phyloP scores from a whole-genome alignment of 2,797 vertebrate genomes.

The Gymnopithys bicolor region DNA sequence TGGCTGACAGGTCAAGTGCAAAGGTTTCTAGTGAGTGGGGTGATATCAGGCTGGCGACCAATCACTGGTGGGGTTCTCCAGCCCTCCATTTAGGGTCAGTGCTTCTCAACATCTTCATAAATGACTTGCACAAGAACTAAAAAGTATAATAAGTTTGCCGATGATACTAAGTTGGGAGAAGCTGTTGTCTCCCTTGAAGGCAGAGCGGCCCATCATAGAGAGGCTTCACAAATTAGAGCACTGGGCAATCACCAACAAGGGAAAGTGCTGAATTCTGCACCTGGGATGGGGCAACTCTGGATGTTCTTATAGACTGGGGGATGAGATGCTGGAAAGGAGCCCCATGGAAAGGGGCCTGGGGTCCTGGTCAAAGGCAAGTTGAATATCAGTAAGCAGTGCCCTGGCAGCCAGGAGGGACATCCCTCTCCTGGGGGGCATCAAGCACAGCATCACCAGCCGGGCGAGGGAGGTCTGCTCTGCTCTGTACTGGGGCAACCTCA shows the following conservation, averaged over 20 bases:
- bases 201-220: background rate
- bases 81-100: accelerated
- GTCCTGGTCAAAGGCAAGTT: background rate
- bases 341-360: background rate
- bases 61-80: background rate
- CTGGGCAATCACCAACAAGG: background rate
- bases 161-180: background rate
- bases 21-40: background rate
- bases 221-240: background rate
- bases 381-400: background rate
- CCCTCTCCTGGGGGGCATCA: accelerated
- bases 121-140: accelerated
- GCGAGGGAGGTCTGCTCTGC: background rate
- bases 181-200: background rate
- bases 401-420: background rate
- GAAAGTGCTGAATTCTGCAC: background rate
- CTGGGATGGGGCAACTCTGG: background rate
- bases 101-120: background rate
- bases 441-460: accelerated
- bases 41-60: accelerated
- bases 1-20: background rate
- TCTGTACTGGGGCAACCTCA: accelerated
- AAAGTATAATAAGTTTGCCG: background rate
- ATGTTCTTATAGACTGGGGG: background rate
- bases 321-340: no score